Evolutionary conservation across 1,140 invertebrate genomes (phyloP), one percentile per base, ranked within the genome.

Genomic region (Pristionchus pacificus): DNA sequence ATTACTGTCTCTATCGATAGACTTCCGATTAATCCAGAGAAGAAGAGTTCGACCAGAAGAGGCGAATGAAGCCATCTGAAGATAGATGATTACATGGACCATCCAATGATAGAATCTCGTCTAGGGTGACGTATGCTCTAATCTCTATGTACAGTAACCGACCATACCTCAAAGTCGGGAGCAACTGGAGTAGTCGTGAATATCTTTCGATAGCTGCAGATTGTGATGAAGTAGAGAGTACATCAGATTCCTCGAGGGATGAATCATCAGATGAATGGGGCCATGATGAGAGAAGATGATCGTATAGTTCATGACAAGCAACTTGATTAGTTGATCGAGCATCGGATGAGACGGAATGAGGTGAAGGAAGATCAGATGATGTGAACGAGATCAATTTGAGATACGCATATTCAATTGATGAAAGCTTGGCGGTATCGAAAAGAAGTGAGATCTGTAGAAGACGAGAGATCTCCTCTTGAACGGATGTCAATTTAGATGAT

Each of bases 1-100:
- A 95, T 91, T 74, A 94, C 91, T 83, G 90, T 92, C 83, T 93
- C 91, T 70, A 96, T 93, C 86, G 92, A 91, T 70, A 93, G 90
- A 81, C 91, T 92, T n/a, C 93, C 93, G 49, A 94, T 90, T 38
- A 95, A 88, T 25, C 92, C 91, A 15, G 92, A 90, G 84, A 84
- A 82, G 86, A 96, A 95, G 33, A 96, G 87, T 81, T 97, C 93
- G 85, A 95, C 93, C 77, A 95, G 88, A 49, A 93, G 88, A 49
- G 88, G 85, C 1, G 91, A 89, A 63, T 90, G 89, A 78, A 95
- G 89, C 58, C 89, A 89, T 60, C 91, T 88, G 27, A 95, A 49
- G 6, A 19, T 10, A 49, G 38, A 19, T n/a, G n/a, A n/a, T n/a
- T n/a, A n/a, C n/a, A n/a, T n/a, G n/a, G n/a, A n/a, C n/a, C 6